Evolutionary conservation across 2,797 vertebrate species (phyloP), one percentile per base, ranked within the genome.

Genomic region (Oceanodroma leucorhoa): DNA sequence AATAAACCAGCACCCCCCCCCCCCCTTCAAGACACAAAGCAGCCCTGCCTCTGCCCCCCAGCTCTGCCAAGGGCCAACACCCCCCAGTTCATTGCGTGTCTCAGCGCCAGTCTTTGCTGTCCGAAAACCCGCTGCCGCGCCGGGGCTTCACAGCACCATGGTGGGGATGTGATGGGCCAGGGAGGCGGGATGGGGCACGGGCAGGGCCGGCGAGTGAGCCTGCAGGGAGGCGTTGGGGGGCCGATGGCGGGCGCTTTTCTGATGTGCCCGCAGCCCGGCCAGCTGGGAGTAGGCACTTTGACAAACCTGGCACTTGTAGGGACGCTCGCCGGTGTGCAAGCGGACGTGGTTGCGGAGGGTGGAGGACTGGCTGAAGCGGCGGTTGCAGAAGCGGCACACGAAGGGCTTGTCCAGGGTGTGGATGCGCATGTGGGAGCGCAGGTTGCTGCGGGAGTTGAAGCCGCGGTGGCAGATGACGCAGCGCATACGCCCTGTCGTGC

Each of bases 361-460:
- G 96, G 99, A 99, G 46, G 99, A 99, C 98, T 99, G 99, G 97
- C 99, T 99, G 98, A 99, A 99, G 97, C 99, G 99, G 41, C 99
- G 99, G 97, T 98, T 99, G 98, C 99, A 99, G 98, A 99, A 99
- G 96, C 99, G 99, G 95, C 99, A 99, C 60, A 99, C 99, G 77
- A 99, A 99, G 43, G 99, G 99, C 96, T 99, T 99, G 98, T 99
- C 99, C 98, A 99, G 98, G 1, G 99, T 99, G 98, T 99, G 99
- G 97, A 99, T 99, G 96, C 99, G 99, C 99, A 99, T 99, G 98
- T 99, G 99, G 17, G 99, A 99, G 97, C 99, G 99, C 96, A 99
- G 97, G 98, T 99, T 99, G 98, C 99, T 99, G 98, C 99, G 99
- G 4, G 99, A 99, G 98, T 99, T 99, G 98, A 99, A 99, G 95